A percentile compares a stretch with the other conserved stretches of the same genome.
Evolutionary conservation across 2,888 invertebrate genomes (phyloP).

Genomic region (Hydraecia micacea): DNA sequence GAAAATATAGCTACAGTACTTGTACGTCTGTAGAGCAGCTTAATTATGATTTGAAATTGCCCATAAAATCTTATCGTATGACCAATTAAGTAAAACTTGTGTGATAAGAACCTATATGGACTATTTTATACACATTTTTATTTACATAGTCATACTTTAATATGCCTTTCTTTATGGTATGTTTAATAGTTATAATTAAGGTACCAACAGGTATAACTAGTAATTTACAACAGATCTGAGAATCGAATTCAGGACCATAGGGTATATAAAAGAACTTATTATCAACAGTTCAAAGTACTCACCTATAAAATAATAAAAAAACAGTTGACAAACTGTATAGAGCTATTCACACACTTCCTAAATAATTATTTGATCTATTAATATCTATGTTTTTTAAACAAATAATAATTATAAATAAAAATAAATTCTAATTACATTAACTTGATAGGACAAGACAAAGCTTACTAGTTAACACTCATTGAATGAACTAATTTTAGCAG

Average conservation of each 20-base stretch:
- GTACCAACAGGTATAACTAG: background rate
- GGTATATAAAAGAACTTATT: background rate
- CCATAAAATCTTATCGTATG: conserved; percentile 61
- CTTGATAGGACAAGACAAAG: background rate
- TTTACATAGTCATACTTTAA: conserved; percentile 2
- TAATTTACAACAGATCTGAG: background rate
- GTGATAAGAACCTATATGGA: conserved; percentile 56
- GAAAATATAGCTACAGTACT: background rate
- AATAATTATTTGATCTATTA: background rate
- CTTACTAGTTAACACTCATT: background rate
- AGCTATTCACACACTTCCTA: background rate
- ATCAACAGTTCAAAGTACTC: conserved; percentile 7
- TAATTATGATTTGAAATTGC: conserved; percentile 58
- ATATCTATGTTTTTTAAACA: background rate
- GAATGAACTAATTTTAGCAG: conserved; percentile 32
- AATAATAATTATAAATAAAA: background rate
- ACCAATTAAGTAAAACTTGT: conserved; percentile 65
- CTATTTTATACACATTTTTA: conserved; percentile 23
- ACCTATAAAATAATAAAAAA: conserved; percentile 4
- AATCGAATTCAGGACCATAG: too few species aligned
- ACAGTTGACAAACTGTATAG: background rate
- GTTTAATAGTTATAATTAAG: conserved; percentile 9
- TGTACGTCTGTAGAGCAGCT: conserved; percentile 18
- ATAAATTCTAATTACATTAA: background rate
- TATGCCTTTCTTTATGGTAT: background rate